A percentile compares a stretch with the other conserved stretches of the same genome.
These are phyloP conservation scores for Cetoscarus ocellatus DNA, from an alignment of 2,797 vertebrate genomes.

Conservation along the genomic window DNA sequence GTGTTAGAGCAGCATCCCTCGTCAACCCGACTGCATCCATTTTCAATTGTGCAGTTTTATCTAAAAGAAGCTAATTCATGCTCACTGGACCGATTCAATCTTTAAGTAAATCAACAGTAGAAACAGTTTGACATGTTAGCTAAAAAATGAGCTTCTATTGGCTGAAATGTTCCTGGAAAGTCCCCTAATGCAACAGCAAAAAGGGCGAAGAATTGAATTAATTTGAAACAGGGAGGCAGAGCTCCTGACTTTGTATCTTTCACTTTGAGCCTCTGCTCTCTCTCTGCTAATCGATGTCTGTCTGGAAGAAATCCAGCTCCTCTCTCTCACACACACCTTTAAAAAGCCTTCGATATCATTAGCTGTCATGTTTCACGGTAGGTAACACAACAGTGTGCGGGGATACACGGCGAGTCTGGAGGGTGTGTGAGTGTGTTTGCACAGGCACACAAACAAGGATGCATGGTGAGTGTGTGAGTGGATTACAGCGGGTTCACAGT, in stretches of 20 bases:
- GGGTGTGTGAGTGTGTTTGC: conserved; percentile 56
- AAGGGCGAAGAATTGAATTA: conserved; percentile 32
- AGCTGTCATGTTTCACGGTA: conserved; percentile 85
- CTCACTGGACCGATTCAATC: not conserved
- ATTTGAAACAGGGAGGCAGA: conserved; percentile 42
- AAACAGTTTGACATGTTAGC: not conserved
- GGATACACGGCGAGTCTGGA: conserved; percentile 75
- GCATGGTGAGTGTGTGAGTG: conserved; percentile 79
- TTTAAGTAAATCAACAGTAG: not conserved
- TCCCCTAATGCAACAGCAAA: conserved; percentile 22
- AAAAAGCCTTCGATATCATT: conserved; percentile 82
- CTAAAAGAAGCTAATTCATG: not conserved
- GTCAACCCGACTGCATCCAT: no score
- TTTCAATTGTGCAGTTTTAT: not conserved
- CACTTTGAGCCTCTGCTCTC: conserved; percentile 53
- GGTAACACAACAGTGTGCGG: conserved; percentile 75
- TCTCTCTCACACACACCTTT: conserved; percentile 60
- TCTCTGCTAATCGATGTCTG: conserved; percentile 68
- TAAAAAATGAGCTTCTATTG: not conserved
- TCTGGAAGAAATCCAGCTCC: conserved; percentile 67
- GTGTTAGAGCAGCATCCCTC: no score
- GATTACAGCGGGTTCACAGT: conserved; percentile 84
- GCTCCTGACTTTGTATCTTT: conserved; percentile 56
- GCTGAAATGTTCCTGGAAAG: conserved; percentile 11
- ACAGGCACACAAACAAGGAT: conserved; percentile 64